phyloP scores from a whole-genome alignment of 1,140 invertebrate genomes.

The Lasaia peninsularis region DNA sequence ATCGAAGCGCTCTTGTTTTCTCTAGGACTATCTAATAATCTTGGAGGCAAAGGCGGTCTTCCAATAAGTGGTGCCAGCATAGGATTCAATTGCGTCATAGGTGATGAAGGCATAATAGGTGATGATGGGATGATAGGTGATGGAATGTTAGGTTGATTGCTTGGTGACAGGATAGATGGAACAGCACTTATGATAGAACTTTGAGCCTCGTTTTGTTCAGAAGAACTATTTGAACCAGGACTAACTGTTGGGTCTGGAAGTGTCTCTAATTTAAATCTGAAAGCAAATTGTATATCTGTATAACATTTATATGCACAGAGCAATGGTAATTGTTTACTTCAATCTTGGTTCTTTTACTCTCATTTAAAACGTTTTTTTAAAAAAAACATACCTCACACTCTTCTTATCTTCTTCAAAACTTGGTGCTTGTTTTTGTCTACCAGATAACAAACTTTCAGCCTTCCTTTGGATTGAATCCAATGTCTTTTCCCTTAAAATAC shows the following conservation, averaged over 20 bases:
- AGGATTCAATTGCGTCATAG: constrained; percentile 25
- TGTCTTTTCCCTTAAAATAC: constrained; percentile 84
- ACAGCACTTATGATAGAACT: constrained; percentile 59
- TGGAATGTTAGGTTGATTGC: constrained; percentile 28
- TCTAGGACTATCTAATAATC: constrained; percentile 44
- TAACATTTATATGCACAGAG: no score
- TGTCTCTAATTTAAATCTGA: constrained; percentile 70
- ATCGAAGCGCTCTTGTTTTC: constrained; percentile 45
- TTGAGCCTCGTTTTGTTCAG: constrained; percentile 63
- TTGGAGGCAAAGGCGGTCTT: constrained; percentile 53
- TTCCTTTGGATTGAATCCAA: constrained; percentile 74
- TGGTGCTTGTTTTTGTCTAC: constrained; percentile 42
- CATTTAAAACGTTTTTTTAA: no score
- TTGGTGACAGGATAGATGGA: constrained; percentile 30
- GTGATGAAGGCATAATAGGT: constrained; percentile 10
- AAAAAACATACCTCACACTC: constrained; percentile 71
- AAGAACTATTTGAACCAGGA: constrained; percentile 70
- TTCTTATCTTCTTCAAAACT: constrained; percentile 84
- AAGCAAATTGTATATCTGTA: no score
- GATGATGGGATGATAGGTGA: constrained; percentile 20
- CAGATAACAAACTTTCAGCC: constrained; percentile 45
- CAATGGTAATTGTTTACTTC: no score
- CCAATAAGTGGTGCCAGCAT: constrained; percentile 45
- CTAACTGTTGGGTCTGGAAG: constrained; percentile 62
- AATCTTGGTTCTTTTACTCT: no score